Conservation (phyloP, 2,113 vertebrate species). For the Saguinus imperator region DNA sequence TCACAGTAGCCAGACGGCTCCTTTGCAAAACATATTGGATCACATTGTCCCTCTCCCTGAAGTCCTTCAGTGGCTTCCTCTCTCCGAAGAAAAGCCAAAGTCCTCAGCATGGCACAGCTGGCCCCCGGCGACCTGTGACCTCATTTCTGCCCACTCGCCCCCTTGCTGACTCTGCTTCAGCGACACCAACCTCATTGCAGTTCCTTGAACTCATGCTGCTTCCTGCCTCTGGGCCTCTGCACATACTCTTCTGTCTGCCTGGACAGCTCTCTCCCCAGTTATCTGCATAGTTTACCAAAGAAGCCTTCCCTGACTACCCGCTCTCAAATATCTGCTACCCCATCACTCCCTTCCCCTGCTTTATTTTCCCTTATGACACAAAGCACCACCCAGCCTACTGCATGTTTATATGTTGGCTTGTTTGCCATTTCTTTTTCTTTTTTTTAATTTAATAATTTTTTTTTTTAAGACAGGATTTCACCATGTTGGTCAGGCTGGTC, state of each 20-base stretch:
- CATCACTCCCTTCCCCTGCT: not conserved
- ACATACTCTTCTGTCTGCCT: not conserved
- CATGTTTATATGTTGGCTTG: not conserved
- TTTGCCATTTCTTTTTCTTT: not conserved
- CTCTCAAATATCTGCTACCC: not conserved
- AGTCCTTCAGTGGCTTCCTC: not conserved
- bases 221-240: constrained; percentile 8
- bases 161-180: not conserved
- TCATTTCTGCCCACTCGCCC: not conserved
- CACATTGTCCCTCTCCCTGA: not conserved
- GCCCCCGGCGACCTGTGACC: not conserved
- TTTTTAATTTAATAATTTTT: no score
- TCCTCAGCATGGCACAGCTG: not conserved
- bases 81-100: not conserved
- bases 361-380: not conserved
- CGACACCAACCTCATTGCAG: not conserved
- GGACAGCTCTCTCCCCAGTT: not conserved
- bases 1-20: not conserved
- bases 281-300: not conserved
- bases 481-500: no score
- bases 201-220: not conserved
- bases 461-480: no score
- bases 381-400: rapidly evolving
- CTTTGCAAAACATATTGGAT: no score
- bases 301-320: not conserved